Base-by-base conservation (phyloP, 2,888 invertebrate species). In the Aphodius granarius region DNA sequence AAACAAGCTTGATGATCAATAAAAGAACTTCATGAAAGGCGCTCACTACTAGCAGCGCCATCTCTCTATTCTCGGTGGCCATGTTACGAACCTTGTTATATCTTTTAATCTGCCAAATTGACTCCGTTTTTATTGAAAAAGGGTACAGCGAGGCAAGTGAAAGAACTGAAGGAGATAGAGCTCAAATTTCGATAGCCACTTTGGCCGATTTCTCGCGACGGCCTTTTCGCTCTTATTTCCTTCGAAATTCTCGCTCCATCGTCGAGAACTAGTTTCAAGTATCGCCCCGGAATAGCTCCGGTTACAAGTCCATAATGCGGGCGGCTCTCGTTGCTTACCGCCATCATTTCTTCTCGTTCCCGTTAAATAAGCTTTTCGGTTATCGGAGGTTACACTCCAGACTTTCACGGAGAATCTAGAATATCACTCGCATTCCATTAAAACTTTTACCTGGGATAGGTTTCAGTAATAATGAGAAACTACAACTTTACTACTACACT, bases 191-290 rank as follows among this genome's bases (percentile, higher is more conserved):
- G 21, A 19, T 21, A 19, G 19, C 66, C 21, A 15, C 19, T 66
- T 16, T 21, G 18, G 15, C 19, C 17, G 6, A 5, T 66, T 18
- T 21, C 66, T 68, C 22, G 20, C 15, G 19, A 68, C 68, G 21
- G 22, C 21, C 22, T 68, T 68, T 68, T 68, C 68, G 68, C n/a
- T 68, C 9, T 68, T 68, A 68, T 20, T 22, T 68, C 68, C 13
- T n/a, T n/a, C 20, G 68, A 22, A 43, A 19, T 68, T 68, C 19
- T 20, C 68, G 43, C 21, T 68, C 21, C 22, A 68, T 68, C 68
- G n/a, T 6, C 21, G 21, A 20, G 21, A 20, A 68, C 68, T 20
- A 68, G 20, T 9, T 22, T n/a, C n/a, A n/a, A n/a, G 22, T 16
- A 20, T 19, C 68, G 68, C 22, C 68, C 65, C 6, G 68, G 68